Base-by-base conservation (phyloP, 2,888 invertebrate genomes). In the Terebella lapidaria region DNA sequence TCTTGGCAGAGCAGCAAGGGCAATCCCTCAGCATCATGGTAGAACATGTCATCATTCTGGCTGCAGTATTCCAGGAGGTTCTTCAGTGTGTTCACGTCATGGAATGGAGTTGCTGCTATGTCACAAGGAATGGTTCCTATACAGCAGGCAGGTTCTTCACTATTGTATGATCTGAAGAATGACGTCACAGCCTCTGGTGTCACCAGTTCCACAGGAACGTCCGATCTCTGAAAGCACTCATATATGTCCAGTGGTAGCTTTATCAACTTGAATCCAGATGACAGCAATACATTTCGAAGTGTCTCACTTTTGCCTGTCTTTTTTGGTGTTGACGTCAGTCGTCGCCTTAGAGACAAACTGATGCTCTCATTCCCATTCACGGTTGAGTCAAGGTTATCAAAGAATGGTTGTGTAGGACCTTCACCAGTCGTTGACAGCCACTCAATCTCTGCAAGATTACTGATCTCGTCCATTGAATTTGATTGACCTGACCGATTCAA, bases 1-100 rank as follows among this genome's bases (percentile, higher is more conserved):
- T 70, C 70, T 28, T 66, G 67, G 20, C 60, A 59, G 20, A 68
- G 62, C 28, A 67, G 59, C 56, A 70, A 52, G 1, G 68, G 67
- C 24, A 69, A 51, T 3, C 65, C 67, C n/a, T 64, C 61, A 22
- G 68, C 35, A 47, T 61, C 61, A 25, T 57, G 29, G 26, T 63
- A 47, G 56, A 69, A 68, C 27, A 58, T 52, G 10, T 66, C 59
- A 22, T 59, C 53, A 27, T 66, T 65, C 27, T 61, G 61, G 28
- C 56, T 47, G 56, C 67, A 68, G 59, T 69, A 69, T 10, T 65
- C 58, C 25, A 68, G 58, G 2, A 68, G 45, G 0, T 56, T 56
- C 35, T 61, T 57, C 49, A 69, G 53, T 3, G 61, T 66, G 18
- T 52, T 22, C 20, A 59, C 66, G 29, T 61, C 59, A 51, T 49